A percentile compares a stretch with the other conserved stretches of the same genome.
phyloP scores from a whole-genome alignment of 2,113 vertebrate species.

The Clarias macrocephalus region DNA sequence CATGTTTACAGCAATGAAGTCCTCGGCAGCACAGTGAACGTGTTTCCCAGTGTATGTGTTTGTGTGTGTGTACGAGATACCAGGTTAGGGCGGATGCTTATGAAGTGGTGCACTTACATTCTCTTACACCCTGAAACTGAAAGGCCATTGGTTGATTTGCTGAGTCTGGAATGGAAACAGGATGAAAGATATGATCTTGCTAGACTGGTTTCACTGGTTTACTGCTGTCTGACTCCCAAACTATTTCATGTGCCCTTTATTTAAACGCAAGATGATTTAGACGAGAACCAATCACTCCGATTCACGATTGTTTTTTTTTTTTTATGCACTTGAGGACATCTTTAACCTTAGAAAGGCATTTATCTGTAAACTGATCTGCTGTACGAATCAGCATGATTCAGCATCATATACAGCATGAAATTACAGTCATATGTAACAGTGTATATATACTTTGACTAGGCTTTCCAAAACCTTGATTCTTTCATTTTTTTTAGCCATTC shows the following conservation, averaged over 20 bases:
- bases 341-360: background rate
- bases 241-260: background rate
- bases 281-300: background rate
- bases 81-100: slow-evolving; percentile 36
- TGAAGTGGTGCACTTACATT: slow-evolving; percentile 28
- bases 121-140: slow-evolving; percentile 9
- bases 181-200: background rate
- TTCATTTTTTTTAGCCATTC: too few relatives aligned
- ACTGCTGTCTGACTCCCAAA: background rate
- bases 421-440: too few relatives aligned
- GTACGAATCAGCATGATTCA: background rate
- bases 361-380: too few relatives aligned
- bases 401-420: background rate
- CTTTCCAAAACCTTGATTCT: too few relatives aligned
- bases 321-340: too few relatives aligned
- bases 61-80: background rate
- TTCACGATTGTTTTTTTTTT: too few relatives aligned
- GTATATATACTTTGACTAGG: too few relatives aligned
- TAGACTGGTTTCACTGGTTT: slow-evolving; percentile 48
- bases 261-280: background rate
- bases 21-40: slow-evolving; percentile 4
- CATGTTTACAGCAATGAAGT: slow-evolving; percentile 41
- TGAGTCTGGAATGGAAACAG: slow-evolving; percentile 37
- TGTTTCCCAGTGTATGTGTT: slow-evolving; percentile 22
- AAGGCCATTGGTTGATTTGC: slow-evolving; percentile 47